phyloP scores from a whole-genome alignment of 1,140 invertebrate genomes.

The Littorina saxatilis region DNA sequence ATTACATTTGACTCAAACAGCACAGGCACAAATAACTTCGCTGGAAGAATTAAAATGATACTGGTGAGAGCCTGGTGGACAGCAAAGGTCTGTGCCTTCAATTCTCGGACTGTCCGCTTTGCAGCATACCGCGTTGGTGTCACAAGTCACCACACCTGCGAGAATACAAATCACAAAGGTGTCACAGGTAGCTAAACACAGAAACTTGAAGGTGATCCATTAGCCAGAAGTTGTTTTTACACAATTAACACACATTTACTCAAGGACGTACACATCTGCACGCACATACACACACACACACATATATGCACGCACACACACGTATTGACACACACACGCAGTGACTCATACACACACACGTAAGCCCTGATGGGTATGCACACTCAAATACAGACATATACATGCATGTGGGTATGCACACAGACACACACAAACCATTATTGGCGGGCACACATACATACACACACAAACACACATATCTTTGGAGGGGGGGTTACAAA shows the following conservation, averaged over 20 bases:
- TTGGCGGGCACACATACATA: slow-evolving; percentile 13
- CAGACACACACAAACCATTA: not conserved
- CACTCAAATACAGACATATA: slow-evolving; percentile 3
- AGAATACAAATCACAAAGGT: too few species aligned
- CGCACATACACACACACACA: not conserved
- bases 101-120: too few species aligned
- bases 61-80: too few species aligned
- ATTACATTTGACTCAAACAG: too few species aligned
- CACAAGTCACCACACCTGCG: not conserved
- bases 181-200: too few species aligned
- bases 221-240: too few species aligned
- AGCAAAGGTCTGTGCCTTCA: too few species aligned
- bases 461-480: slow-evolving; percentile 17
- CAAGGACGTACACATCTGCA: not conserved
- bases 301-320: slow-evolving; percentile 1
- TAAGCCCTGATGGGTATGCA: not conserved
- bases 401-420: slow-evolving; percentile 8
- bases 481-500: too few species aligned
- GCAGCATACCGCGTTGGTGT: not conserved
- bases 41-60: too few species aligned
- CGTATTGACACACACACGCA: slow-evolving; percentile 11
- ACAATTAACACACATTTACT: too few species aligned
- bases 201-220: too few species aligned
- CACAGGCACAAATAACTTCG: too few species aligned
- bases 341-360: not conserved